Evolutionary conservation across 2,888 invertebrate genomes (phyloP), one percentile per base, ranked within the genome.

Genomic region (Blomia tropicalis): DNA sequence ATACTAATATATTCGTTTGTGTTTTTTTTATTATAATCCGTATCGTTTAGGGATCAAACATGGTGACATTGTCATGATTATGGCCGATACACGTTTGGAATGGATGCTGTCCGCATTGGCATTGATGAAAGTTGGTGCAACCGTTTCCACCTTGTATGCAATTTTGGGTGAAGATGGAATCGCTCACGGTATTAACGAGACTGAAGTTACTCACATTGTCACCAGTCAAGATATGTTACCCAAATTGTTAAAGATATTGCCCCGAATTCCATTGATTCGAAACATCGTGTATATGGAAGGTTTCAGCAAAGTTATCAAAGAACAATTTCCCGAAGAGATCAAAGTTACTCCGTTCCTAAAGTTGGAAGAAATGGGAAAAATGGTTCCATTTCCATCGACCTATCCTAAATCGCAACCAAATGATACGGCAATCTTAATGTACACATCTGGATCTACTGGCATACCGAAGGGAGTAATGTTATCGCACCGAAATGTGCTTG

Each of bases 31-130:
- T 56, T 29, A 22, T 27, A 56, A 31, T 56, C 14, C 2, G 11
- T 25, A n/a, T 5, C 3, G 27, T 14, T 32, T 88, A 41, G 91
- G 90, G 30, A 81, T 85, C 70, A 74, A 77, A 69, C 82, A 85
- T 7, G 79, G 79, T 11, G 76, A 81, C 66, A 87, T 86, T 74
- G 79, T 96, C 68, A 90, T 87, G 62, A 83, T 98, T 71, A 96
- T 93, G 78, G 92, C 95, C 0, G 98, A 98, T 77, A 98, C 96
- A 0, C 79, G 95, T 69, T 88, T 88, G 56, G 96, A 98, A 77
- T 98, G 98, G 98, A 85, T 96, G 83, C 79, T 95, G 58, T 86
- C 91, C 0, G 92, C 93, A 1, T 88, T 95, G 72, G 93, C 91
- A 60, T 87, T 92, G 75, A 92, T 98, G 78, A 89, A 88, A 73